Evolutionary conservation across 2,888 invertebrate genomes (phyloP), one percentile per base, ranked within the genome.

Genomic region (Diploptera punctata): DNA sequence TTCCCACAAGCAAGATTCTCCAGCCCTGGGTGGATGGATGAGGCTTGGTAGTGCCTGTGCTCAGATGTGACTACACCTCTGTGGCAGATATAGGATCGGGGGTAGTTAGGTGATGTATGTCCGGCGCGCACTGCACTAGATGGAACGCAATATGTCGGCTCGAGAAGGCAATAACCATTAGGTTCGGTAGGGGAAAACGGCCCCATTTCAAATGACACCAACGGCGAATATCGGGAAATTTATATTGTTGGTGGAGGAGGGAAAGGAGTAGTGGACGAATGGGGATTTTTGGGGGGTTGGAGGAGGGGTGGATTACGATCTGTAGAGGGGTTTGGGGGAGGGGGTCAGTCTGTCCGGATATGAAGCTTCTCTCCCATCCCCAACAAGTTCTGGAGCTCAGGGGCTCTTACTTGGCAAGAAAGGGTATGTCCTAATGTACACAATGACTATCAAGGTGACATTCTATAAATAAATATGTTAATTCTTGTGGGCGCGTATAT

Each of bases 141-240:
- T 85, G 85, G 85, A 86, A 85, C 85, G 86, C 86, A 86, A 86
- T 86, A 86, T 86, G 86, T 86, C 86, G 85, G 84, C 82, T 70
- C 83, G 83, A 85, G 85, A 86, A 86, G 85, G 86, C 86, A 86
- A 86, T 86, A 86, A 86, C 86, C 86, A 86, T 86, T 86, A 86
- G 85, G 86, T 85, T 62, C 43, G 38, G 18, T 21, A 43, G 43
- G 65, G 65, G 65, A 24, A 47, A 44, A 65, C 24, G 44, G 65
- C 86, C 86, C 86, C 86, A 86, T 86, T 86, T 84, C 84, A 84
- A 83, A 84, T 85, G 86, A 86, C 86, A 86, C 85, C 84, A 84
- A 83, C 85, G 85, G 84, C 85, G 86, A 86, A 86, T 86, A 86
- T 86, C 85, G 83, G 82, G 82, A 84, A 86, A 86, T 86, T 86